Percentiles rank a stretch among this genome's conserved stretches.
These are phyloP conservation scores for Saguinus midas DNA, from an alignment of 2,113 vertebrate species.

Conservation along the genomic window DNA sequence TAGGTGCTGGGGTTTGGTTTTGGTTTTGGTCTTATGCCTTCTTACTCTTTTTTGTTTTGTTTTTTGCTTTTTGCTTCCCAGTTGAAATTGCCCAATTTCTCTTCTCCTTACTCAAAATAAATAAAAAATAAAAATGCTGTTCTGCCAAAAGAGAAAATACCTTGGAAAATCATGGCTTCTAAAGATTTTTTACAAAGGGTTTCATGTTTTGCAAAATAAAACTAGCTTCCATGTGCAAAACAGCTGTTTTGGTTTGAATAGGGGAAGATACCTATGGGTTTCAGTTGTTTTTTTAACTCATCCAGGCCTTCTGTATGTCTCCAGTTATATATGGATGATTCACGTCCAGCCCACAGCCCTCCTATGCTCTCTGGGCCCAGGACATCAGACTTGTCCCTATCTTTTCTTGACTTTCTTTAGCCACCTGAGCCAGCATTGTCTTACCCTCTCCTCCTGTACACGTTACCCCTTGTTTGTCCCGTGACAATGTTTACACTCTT, in stretches of 20 bases:
- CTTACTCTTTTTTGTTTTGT: background rate
- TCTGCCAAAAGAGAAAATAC: constrained; percentile 41
- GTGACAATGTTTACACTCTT: background rate
- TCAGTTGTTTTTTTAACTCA: background rate
- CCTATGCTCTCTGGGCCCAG: background rate
- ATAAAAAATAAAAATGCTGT: background rate
- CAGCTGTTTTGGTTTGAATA: constrained; percentile 49
- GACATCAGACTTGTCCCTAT: background rate
- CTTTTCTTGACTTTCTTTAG: background rate
- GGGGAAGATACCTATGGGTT: background rate
- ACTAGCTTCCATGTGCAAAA: background rate
- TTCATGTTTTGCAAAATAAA: constrained; percentile 69
- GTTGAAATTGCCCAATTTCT: background rate
- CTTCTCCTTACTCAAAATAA: background rate
- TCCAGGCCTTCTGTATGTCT: background rate
- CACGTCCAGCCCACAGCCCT: background rate
- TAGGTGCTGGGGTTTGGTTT: background rate
- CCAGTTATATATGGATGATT: background rate
- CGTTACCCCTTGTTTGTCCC: background rate
- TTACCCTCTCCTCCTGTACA: background rate
- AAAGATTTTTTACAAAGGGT: constrained; percentile 43
- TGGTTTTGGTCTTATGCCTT: background rate
- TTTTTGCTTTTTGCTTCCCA: background rate
- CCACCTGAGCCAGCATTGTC: background rate
- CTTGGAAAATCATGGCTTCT: constrained; percentile 52